phyloP scores from a whole-genome alignment of 2,888 invertebrate genomes.

The Ennomos quercinarius region DNA sequence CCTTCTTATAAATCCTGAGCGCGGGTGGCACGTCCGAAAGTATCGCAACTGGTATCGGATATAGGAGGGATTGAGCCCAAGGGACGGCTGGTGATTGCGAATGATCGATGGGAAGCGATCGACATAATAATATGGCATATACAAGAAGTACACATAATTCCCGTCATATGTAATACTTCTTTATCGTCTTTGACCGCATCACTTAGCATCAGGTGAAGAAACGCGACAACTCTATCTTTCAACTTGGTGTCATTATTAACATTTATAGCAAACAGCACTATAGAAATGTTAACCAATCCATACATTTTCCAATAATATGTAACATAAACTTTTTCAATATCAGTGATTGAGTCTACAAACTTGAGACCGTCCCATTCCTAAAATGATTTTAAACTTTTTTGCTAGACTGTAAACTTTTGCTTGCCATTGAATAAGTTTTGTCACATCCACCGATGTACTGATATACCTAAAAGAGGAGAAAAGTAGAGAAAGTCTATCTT shows the following conservation, averaged over 20 bases:
- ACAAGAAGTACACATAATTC: slow-evolving; percentile 1
- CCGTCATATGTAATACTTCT: not conserved
- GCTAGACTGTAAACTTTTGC: slow-evolving; percentile 19
- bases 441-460: not conserved
- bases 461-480: slow-evolving; percentile 3
- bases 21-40: slow-evolving; percentile 31
- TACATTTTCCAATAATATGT: not conserved
- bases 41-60: slow-evolving; percentile 34
- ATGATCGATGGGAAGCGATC: slow-evolving; percentile 37
- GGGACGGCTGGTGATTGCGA: slow-evolving; percentile 34
- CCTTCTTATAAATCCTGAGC: slow-evolving; percentile 16
- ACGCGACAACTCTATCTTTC: too few relatives aligned
- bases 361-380: slow-evolving; percentile 1
- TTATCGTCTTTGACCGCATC: too few relatives aligned
- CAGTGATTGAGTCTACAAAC: slow-evolving; percentile 11
- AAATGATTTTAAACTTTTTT: slow-evolving; percentile 6
- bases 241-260: too few relatives aligned
- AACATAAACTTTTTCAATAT: slow-evolving; percentile 21
- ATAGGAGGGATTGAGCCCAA: slow-evolving; percentile 25
- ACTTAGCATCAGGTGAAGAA: too few relatives aligned
- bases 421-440: slow-evolving; percentile 16
- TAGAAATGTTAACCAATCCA: not conserved
- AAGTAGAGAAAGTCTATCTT: slow-evolving; percentile 17
- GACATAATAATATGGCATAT: not conserved
- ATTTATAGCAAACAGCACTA: not conserved